Base-by-base conservation (phyloP, 2,888 invertebrate genomes). In the Amphiduros pacificus region DNA sequence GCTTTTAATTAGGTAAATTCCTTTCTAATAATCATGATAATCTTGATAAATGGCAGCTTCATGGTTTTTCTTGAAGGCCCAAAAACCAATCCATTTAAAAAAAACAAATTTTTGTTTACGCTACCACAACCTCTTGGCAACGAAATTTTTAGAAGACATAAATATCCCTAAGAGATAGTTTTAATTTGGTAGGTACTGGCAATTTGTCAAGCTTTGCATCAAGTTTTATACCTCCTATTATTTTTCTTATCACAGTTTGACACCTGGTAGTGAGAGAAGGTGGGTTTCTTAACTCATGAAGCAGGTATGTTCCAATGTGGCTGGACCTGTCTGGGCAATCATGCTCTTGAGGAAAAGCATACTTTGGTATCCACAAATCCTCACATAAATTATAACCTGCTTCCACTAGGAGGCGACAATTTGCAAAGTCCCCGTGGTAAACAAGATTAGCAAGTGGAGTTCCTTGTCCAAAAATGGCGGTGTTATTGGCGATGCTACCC, bases 401-500 rank as follows among this genome's bases (percentile, higher is more conserved):
- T 32, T 67, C 70, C 14, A 73, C 27, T 20, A 74, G 60, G 22
- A 71, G 55, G 1, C 24, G n/a, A 53, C 65, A 60, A 31, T 67
- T 70, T 1, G 56, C 49, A n/a, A 56, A 28, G 56, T 73, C 72
- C 6, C 61, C 63, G 24, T 68, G 66, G 29, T 64, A 49, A 22
- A 69, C 51, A 2, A 74, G 62, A 60, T 70, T 73, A 2, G 69
- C 67, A 6, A 74, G 53, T 2, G 73, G 73, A 5, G 73, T 71
- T 4, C 73, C 72, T 58, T 73, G 70, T 1, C 71, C 73, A 22
- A 73, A 65, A 29, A 71, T 64, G 20, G 69, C 63, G 14, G 64
- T 60, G 36, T 68, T 65, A 52, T 71, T 68, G n/a, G 55, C 57
- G 9, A 71, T 54, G 29, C 73, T 71, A 0, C 74, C 74, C n/a